Conservation (phyloP, 1,140 invertebrate genomes). For the Diabrotica virgifera region DNA sequence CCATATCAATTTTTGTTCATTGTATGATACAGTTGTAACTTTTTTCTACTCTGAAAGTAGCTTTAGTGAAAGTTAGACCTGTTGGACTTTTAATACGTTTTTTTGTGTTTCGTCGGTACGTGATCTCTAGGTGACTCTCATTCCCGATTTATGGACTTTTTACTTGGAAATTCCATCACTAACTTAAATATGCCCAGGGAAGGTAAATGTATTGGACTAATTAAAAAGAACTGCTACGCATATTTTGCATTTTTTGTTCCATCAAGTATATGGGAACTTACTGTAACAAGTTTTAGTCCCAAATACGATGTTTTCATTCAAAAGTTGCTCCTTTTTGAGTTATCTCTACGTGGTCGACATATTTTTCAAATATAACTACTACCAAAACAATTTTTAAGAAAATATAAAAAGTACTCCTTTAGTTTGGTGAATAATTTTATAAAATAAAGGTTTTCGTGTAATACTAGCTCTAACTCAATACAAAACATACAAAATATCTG, state of each 20-base stretch:
- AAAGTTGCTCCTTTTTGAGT: background rate
- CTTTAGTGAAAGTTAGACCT: slow-evolving; percentile 6
- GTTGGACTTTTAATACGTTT: background rate
- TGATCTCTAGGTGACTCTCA: background rate
- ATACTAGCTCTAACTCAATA: no score
- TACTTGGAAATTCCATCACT: background rate
- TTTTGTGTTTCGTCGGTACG: background rate
- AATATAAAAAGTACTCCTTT: no score
- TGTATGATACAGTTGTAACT: no score
- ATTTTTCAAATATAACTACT: no score
- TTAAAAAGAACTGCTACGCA: background rate
- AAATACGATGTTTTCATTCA: background rate
- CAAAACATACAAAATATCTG: no score
- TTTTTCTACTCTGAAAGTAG: no score
- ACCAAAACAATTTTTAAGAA: no score
- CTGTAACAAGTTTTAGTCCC: background rate
- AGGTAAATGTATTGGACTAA: background rate
- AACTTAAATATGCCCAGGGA: background rate
- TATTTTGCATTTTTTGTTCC: background rate
- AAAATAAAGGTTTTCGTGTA: no score
- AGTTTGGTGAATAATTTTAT: no score
- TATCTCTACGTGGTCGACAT: no score
- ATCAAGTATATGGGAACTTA: background rate
- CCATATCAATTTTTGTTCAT: no score
- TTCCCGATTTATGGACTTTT: background rate